phyloP scores from a whole-genome alignment of 2,113 vertebrate genomes.

The crab-eating macaque (Macaca fascicularis) region T2T-MFA8v1.1 NC_088386.1:33854001-33854500 shows the following conservation, averaged over 20 bases:
- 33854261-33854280: neutral
- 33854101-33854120: neutral
- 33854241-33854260: neutral
- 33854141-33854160: neutral
- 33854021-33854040: neutral
- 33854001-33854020: neutral
- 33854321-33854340: too few relatives aligned
- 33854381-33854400: too few relatives aligned
- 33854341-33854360: too few relatives aligned
- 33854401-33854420: too few relatives aligned
- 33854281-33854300: too few relatives aligned
- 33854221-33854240: neutral
- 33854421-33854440: too few relatives aligned
- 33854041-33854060: neutral
- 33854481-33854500: too few relatives aligned
- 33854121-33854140: neutral
- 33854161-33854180: neutral
- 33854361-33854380: too few relatives aligned
- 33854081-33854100: neutral
- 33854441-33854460: too few relatives aligned
- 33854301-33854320: too few relatives aligned
- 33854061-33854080: neutral
- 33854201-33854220: neutral
- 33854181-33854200: neutral
- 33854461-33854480: too few relatives aligned